Base-by-base conservation (phyloP, 1,140 invertebrate genomes). In the Hyphantria cunea region DNA sequence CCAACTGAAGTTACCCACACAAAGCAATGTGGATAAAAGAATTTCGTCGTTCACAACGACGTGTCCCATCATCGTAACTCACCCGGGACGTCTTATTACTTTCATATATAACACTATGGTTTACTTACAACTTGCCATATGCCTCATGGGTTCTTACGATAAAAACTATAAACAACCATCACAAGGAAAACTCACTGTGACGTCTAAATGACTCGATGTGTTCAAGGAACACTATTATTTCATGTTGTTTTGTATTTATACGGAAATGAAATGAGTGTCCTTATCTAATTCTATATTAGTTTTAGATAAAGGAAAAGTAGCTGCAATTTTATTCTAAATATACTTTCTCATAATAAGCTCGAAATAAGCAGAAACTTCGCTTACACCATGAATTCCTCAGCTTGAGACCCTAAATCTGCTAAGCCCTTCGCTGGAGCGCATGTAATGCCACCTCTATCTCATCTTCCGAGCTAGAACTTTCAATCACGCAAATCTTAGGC, bases 31-130 rank as follows among this genome's bases (percentile, higher is more conserved):
- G 75, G 70, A 74, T 76, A 74, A 72, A 76, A 77, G 75, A 76
- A 81, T 77, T 80, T 74, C 70, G 62, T 63, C 73, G 72, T 74
- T 72, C 64, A 52, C 47, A 66, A 76, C 73, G 72, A 77, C 74
- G 64, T 70, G 76, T 78, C 74, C 76, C 68, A 68, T 74, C 70
- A 70, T 74, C 78, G 76, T 81, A 81, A 81, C 74, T 81, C 76
- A 81, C 72, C 68, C 60, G 54, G 60, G 42, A 17, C 32, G 47
- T n/a, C 42, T 63, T 63, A 63, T 63, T 63, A 63, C 51, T 54
- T 51, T 60, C 56, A 51, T 60, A 60, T 60, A 37, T 50, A 25
- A 34, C 13, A 17, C 13, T 50, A 60, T 6, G 37, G 56, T 60
- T 60, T 51, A 60, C 50, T 50, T 37, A n/a, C 37, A 60, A 50